Evolutionary conservation across 1,140 invertebrate genomes (phyloP).

Genomic region (Apolygus lucorum): DNA sequence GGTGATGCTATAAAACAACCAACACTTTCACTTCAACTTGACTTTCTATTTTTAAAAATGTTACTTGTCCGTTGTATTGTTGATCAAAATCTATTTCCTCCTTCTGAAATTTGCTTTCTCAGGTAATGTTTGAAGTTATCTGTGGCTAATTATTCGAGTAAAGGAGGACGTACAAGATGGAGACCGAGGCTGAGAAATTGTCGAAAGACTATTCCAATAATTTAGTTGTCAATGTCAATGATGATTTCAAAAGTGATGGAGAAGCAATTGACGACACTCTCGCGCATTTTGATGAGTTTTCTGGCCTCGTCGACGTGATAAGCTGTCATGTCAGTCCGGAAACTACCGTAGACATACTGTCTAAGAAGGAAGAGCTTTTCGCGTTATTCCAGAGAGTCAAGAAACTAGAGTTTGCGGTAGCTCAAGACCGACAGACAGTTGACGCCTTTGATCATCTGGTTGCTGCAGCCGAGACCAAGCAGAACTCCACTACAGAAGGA

Average conservation of each 20-base stretch:
- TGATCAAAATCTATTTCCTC: too few relatives aligned
- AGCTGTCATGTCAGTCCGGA: slow-evolving; percentile 34
- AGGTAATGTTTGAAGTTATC: too few relatives aligned
- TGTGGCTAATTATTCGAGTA: too few relatives aligned
- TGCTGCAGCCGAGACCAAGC: slow-evolving; percentile 42
- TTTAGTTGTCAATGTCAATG: slow-evolving; percentile 41
- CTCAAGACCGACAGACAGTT: slow-evolving; percentile 40
- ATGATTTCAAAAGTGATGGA: slow-evolving; percentile 40
- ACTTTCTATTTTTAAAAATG: too few relatives aligned
- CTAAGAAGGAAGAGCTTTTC: slow-evolving; percentile 40
- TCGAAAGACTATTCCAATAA: too few relatives aligned
- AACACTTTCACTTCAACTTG: too few relatives aligned
- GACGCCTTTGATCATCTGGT: slow-evolving; percentile 42
- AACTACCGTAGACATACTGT: slow-evolving; percentile 39
- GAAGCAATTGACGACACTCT: slow-evolving; percentile 45
- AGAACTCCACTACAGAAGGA: slow-evolving; percentile 31
- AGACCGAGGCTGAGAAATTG: too few relatives aligned
- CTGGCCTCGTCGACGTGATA: slow-evolving; percentile 43
- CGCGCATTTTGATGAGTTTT: slow-evolving; percentile 44
- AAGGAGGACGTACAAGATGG: too few relatives aligned
- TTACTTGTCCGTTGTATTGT: too few relatives aligned
- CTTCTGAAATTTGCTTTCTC: too few relatives aligned
- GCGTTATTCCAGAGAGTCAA: slow-evolving; percentile 41
- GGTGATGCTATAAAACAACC: too few relatives aligned
- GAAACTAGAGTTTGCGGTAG: slow-evolving; percentile 39